Base-by-base conservation (phyloP, 2,797 vertebrate species). In the Enteromius viviparus region DNA sequence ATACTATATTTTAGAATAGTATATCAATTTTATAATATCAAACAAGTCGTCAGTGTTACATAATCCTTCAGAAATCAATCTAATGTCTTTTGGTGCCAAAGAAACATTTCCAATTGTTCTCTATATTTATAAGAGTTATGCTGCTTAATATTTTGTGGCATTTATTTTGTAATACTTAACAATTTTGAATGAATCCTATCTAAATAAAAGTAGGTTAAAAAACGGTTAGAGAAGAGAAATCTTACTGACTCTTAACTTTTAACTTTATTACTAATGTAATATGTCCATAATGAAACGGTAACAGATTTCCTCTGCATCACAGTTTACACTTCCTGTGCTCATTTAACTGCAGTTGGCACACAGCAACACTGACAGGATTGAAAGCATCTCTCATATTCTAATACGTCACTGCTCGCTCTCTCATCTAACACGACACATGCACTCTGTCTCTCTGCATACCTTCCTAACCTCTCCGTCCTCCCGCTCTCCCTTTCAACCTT, bases 381-480 rank as follows among this genome's bases (percentile, higher is more conserved):
- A 71, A 6, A 14, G 21, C 15, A 65, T 75, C 81, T 60, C 62
- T 58, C 23, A 76, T 76, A 69, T 69, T 53, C 40, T 26, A 76
- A 66, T 53, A 29, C 14, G 40, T 65, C 34, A 40, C 32, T 6
- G 23, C 12, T 80, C 55, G 55, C 58, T 49, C 34, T 26, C 68
- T 55, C n/a, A 65, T 79, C 66, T 32, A 64, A 15, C 34, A 29
- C 0, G 29, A 69, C 17, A 60, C 55, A 12, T 72, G 55, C 40
- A 19, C 34, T 47, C 51, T 37, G 21, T 72, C 37, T 51, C 26
- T 14, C 74, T 51, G 65, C 47, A 69, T 79, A 79, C 68, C 70
- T 80, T 82, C 69, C 49, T 65, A 53, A 69, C 76, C 32, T 71
- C 45, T 84, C 26, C 68, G 37, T 72, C 21, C 71, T 81, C 77